Percentiles rank a stretch among this genome's conserved stretches.
phyloP scores from a whole-genome alignment of 1,140 invertebrate species.

The Bombus cullumanus region DNA sequence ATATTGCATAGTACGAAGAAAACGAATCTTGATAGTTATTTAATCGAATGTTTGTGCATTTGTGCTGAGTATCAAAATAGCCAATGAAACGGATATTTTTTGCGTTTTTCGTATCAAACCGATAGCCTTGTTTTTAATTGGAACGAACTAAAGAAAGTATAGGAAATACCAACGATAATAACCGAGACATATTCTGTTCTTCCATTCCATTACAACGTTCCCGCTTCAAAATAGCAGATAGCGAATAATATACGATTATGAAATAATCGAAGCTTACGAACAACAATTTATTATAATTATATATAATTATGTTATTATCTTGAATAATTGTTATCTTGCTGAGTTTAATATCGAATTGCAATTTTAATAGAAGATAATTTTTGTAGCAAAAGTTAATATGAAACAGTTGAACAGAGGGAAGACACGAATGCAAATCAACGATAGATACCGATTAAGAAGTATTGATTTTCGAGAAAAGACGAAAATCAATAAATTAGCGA shows the following conservation, averaged over 20 bases:
- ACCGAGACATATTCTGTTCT: neutral
- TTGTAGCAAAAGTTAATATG: no score
- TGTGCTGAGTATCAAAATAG: neutral
- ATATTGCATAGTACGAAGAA: neutral
- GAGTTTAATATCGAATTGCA: no score
- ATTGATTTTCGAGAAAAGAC: no score
- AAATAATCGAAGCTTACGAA: neutral
- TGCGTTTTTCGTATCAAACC: neutral
- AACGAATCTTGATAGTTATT: neutral
- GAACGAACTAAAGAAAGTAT: neutral
- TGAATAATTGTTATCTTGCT: neutral
- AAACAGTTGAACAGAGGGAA: no score
- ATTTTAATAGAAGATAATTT: neutral
- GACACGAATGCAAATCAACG: no score
- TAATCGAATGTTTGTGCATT: neutral
- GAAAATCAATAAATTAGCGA: neutral
- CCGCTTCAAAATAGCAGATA: neutral
- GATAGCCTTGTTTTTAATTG: neutral
- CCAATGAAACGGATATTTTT: neutral
- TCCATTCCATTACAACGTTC: neutral
- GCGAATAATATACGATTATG: neutral
- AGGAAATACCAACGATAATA: neutral
- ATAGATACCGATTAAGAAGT: no score
- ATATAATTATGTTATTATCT: no score
- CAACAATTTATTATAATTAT: neutral